Base-by-base conservation (phyloP, 2,113 vertebrate genomes). In the Hypomesus transpacificus region DNA sequence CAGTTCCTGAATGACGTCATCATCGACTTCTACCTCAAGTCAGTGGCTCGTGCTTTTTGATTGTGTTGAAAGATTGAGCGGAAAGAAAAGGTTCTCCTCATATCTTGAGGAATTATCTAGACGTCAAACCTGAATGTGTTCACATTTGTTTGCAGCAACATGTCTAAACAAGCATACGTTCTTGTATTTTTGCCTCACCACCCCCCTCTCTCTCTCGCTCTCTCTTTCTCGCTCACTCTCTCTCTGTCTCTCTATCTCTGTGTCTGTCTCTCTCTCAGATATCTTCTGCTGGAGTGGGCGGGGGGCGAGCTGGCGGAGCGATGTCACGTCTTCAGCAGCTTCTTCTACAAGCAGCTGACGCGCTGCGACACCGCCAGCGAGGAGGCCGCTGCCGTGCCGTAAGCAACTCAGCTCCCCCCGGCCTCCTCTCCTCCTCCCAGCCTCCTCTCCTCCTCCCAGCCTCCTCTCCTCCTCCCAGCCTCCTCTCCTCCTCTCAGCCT, bases 1-100 rank as follows among this genome's bases (percentile, higher is more conserved):
- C 90, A 96, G 53, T 98, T 96, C 91, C 95, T 98, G 69, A 99
- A 99, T 75, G 97, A 99, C 79, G 96, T 99, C 73, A 97, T 99
- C 81, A 97, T 98, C 76, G 97, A 99, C 87, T 99, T 99, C 88
- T 99, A 98, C 82, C 95, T 99, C 71, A 97, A 97, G 97, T 99
- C 79, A 92, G 95, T 92, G 66, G 24, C 2, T n/a, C n/a, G n/a
- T n/a, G n/a, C n/a, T n/a, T n/a, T n/a, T n/a, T n/a, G n/a, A n/a
- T n/a, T n/a, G n/a, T n/a, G n/a, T n/a, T n/a, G n/a, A n/a, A n/a
- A n/a, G n/a, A n/a, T n/a, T n/a, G n/a, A n/a, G n/a, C n/a, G n/a
- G n/a, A 21, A 13, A 54, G 14, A 14, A 46, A 57, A 21, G 50
- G 46, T 51, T 61, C 54, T 58, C 14, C 58, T 60, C 20, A 3